Evolutionary conservation across 1,140 invertebrate species (phyloP), one percentile per base, ranked within the genome.

Genomic region (Drosophila obscura): DNA sequence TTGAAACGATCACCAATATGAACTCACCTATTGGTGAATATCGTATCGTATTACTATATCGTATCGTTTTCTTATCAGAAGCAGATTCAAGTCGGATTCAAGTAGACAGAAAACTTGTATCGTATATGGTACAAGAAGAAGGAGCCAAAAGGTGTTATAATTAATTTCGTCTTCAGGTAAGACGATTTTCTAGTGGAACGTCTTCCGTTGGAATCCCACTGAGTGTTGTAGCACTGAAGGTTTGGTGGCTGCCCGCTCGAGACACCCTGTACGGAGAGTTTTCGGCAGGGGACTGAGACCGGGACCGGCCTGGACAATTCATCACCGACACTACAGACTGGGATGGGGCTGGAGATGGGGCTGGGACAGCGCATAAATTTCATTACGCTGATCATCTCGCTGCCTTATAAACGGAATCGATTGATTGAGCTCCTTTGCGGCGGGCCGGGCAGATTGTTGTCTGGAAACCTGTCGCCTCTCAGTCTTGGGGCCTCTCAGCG

Each of bases 341-440:
- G 55, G 28, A 43, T 45, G 31, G 16, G 39, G 22, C n/a, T 50
- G 51, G 3, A 35, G 52, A 9, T 50, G 58, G 5, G 44, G 52
- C 22, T 26, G 55, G 15, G 8, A 22, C 73, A 50, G 55, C 51
- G 66, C 84, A 88, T 88, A 89, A 89, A 84, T 88, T 88, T 77
- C 80, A 80, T 88, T 88, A 80, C 77, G 80, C 82, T 84, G 85
- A 88, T 88, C 82, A 71, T 85, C 75, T 71, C 35, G 51, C 61
- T 39, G 51, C 28, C 16, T 66, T 71, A 60, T 79, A 75, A 63
- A 39, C 68, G 46, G 62, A 64, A 76, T 58, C 75, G 79, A 87
- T 83, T 68, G 67, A 81, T 58, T 72, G 74, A 67, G 73, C 41
- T 45, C 48, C 44, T 56, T 1, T 39, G 35, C 55, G 44, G 56